These are phyloP conservation scores for human (Homo sapiens) DNA, from an alignment of 2,113 vertebrate genomes.

Conservation along the genomic window DNA sequence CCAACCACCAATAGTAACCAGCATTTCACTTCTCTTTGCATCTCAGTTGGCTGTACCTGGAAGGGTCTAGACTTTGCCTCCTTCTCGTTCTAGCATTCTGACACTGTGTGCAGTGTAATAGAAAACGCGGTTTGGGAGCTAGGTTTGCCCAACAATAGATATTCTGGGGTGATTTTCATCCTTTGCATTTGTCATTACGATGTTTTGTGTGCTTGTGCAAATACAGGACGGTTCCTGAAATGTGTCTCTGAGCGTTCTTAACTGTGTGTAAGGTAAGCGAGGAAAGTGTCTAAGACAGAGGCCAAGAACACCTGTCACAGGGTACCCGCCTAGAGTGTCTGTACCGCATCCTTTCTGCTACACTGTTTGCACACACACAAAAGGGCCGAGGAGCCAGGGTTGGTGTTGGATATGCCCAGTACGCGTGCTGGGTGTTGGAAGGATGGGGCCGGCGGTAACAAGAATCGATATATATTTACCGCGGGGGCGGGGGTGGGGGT, in stretches of 20 bases:
- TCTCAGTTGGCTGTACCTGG: background rate
- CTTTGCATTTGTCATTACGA: background rate
- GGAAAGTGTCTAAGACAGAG: background rate
- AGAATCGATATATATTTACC: constrained; percentile 60
- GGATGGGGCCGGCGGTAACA: background rate
- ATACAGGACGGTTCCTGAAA: background rate
- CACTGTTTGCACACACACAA: constrained; percentile 35
- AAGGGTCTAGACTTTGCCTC: background rate
- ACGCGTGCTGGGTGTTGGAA: background rate
- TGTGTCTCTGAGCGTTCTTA: background rate
- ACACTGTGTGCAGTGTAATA: background rate
- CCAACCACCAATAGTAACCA: background rate
- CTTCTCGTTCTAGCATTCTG: background rate
- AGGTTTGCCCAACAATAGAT: constrained; percentile 32
- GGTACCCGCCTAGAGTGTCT: background rate
- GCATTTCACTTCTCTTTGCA: background rate
- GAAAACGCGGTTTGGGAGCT: background rate
- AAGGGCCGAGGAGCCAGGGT: background rate
- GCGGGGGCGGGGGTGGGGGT: constrained; percentile 2
- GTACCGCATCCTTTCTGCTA: background rate
- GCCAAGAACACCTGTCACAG: constrained; percentile 45
- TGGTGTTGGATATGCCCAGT: background rate
- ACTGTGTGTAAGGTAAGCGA: background rate
- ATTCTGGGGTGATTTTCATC: background rate
- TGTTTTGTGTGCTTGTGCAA: background rate